phyloP scores from a whole-genome alignment of 2,888 invertebrate species.

The Oscheius sp. region DNA sequence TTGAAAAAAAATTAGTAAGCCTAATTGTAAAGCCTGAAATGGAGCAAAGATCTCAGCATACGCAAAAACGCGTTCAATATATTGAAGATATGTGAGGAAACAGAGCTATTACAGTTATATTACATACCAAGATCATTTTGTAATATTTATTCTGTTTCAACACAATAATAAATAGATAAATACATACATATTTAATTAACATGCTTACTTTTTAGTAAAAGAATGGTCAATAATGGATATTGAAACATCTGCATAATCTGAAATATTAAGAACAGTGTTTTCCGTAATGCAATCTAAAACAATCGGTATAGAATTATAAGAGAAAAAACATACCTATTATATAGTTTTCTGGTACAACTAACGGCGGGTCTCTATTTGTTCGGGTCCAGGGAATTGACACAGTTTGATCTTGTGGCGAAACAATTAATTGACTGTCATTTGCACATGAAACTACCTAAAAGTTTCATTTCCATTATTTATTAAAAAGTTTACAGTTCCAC shows the following conservation, averaged over 20 bases:
- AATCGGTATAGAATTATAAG: not conserved
- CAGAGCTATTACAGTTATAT: too few relatives aligned
- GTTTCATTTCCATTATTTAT: not conserved
- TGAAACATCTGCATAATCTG: constrained; percentile 22
- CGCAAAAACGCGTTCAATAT: not conserved
- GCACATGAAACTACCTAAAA: not conserved
- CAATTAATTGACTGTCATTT: constrained; percentile 4
- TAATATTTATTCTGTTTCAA: too few relatives aligned
- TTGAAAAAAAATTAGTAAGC: not conserved
- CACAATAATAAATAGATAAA: too few relatives aligned
- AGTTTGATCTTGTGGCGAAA: not conserved
- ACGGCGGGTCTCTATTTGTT: not conserved
- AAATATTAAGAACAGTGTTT: not conserved
- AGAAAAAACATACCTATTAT: constrained; percentile 10
- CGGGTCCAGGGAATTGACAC: constrained; percentile 14
- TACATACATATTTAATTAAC: too few relatives aligned
- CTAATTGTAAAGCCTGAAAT: not conserved
- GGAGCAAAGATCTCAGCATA: not conserved
- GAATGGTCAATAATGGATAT: constrained; percentile 5
- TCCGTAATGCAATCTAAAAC: constrained; percentile 13
- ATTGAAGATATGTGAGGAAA: not conserved
- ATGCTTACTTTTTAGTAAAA: too few relatives aligned
- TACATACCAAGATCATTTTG: too few relatives aligned
- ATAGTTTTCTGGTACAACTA: constrained; percentile 12
- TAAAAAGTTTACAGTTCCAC: constrained; percentile 37